phyloP scores from a whole-genome alignment of 2,888 invertebrate genomes.

The Agrotis puta region DNA sequence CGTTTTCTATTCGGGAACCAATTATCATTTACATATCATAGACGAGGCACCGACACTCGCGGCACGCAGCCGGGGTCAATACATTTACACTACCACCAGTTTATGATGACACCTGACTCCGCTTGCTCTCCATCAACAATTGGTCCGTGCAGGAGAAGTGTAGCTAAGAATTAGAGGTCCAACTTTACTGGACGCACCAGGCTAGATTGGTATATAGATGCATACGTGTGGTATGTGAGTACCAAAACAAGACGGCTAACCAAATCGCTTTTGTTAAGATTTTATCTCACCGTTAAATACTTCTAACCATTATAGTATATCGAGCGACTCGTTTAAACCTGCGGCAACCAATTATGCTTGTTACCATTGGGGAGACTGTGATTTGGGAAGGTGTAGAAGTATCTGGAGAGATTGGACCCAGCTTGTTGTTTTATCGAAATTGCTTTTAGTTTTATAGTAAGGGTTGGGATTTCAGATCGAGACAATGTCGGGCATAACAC shows the following conservation, averaged over 20 bases:
- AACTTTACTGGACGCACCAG: constrained; percentile 71
- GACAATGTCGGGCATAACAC: constrained; percentile 9
- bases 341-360: constrained; percentile 85
- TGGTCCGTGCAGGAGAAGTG: constrained; percentile 61
- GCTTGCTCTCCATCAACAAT: constrained; percentile 66
- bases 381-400: constrained; percentile 72
- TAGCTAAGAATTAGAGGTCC: constrained; percentile 73
- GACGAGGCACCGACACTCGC: constrained; percentile 87
- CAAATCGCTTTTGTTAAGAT: constrained; percentile 91
- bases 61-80: constrained; percentile 89
- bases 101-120: constrained; percentile 73
- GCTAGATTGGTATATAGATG: constrained; percentile 85
- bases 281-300: constrained; percentile 90
- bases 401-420: constrained; percentile 52
- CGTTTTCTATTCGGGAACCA: constrained; percentile 89
- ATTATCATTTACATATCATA: constrained; percentile 91
- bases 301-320: constrained; percentile 89
- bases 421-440: constrained; percentile 53
- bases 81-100: constrained; percentile 85
- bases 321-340: constrained; percentile 84
- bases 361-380: constrained; percentile 81
- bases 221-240: constrained; percentile 87
- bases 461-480: constrained; percentile 18
- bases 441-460: constrained; percentile 50
- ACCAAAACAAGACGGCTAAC: constrained; percentile 90